Evolutionary conservation across 2,888 invertebrate genomes (phyloP).

Genomic region (Lepidochrysops patricia): DNA sequence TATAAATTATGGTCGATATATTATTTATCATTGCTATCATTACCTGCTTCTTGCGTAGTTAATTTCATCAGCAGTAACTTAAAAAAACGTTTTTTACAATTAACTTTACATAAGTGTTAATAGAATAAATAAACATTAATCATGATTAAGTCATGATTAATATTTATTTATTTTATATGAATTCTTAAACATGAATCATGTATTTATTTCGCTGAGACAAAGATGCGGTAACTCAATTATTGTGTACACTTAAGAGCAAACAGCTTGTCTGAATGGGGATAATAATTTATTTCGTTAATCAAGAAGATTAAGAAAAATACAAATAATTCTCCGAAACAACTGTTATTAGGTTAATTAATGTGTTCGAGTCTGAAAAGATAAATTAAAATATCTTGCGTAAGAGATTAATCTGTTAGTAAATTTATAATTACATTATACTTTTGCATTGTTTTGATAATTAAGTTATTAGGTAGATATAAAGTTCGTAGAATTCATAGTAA

Average conservation of each 20-base stretch:
- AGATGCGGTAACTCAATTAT: neutral
- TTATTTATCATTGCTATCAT: neutral
- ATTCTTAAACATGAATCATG: no score
- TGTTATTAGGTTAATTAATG: conserved; percentile 17
- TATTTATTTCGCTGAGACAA: neutral
- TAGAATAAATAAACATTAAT: no score
- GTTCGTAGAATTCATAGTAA: no score
- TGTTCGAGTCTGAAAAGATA: neutral
- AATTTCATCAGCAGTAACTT: neutral
- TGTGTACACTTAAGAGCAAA: neutral
- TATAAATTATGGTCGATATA: neutral
- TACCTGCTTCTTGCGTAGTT: neutral
- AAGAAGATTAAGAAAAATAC: conserved; percentile 3
- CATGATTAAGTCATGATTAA: no score
- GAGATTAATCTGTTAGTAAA: neutral
- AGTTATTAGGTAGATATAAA: no score
- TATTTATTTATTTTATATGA: no score
- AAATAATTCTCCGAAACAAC: neutral
- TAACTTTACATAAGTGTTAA: no score
- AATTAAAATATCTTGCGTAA: neutral
- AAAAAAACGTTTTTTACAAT: no score
- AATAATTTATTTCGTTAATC: neutral
- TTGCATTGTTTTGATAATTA: neutral
- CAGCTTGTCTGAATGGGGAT: neutral
- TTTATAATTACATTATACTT: neutral